These are phyloP conservation scores for Drosophila albomicans DNA, from an alignment of 1,140 invertebrate species.

Conservation along the genomic window DNA sequence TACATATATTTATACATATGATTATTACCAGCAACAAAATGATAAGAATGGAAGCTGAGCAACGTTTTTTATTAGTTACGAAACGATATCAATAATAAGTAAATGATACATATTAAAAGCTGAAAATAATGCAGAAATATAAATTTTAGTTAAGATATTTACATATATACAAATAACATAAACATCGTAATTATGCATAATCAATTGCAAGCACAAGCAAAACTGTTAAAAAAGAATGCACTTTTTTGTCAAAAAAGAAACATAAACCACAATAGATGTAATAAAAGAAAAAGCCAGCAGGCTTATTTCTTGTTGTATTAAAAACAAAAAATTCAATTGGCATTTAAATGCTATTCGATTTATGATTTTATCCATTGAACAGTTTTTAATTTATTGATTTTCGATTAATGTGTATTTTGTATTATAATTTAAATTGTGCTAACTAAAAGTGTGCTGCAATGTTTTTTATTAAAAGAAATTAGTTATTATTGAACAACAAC, in stretches of 20 bases:
- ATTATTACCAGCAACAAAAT: constrained; percentile 11
- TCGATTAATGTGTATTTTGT: constrained; percentile 71
- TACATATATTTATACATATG: constrained; percentile 69
- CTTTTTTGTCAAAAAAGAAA: constrained; percentile 50
- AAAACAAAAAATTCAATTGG: constrained; percentile 11
- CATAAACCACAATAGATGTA: constrained; percentile 28
- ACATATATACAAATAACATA: constrained; percentile 50
- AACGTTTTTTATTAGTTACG: constrained; percentile 68
- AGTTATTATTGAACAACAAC: constrained; percentile 58
- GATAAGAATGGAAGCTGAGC: constrained; percentile 35
- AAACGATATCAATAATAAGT: constrained; percentile 64
- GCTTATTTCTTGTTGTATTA: constrained; percentile 10
- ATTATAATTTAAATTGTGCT: constrained; percentile 70
- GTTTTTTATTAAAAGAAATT: constrained; percentile 72
- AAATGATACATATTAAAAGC: constrained; percentile 76
- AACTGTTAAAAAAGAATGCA: constrained; percentile 64
- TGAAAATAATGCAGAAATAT: constrained; percentile 80
- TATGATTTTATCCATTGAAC: constrained; percentile 17
- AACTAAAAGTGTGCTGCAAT: constrained; percentile 80
- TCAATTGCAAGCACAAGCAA: constrained; percentile 61
- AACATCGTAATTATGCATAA: constrained; percentile 66
- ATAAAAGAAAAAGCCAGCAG: constrained; percentile 4
- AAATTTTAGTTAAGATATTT: constrained; percentile 62
- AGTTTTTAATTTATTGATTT: constrained; percentile 59
- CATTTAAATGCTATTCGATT: constrained; percentile 11